Conservation (phyloP, 2,888 invertebrate species). For the Diaphora mendica region DNA sequence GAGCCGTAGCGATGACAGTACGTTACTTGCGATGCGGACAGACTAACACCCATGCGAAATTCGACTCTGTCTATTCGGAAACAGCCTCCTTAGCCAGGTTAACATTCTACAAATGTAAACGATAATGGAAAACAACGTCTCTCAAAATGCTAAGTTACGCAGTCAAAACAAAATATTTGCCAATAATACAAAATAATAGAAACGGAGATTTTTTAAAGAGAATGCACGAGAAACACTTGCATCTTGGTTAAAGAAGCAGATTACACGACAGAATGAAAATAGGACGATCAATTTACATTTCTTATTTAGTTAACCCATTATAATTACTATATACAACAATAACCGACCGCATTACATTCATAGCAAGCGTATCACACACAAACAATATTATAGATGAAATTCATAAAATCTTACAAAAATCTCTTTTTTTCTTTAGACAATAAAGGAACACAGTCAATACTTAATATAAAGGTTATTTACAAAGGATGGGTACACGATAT, state of each 20-base stretch:
- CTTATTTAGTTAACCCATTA: constrained; percentile 3
- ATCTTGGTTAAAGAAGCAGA: neutral
- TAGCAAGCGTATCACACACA: constrained; percentile 60
- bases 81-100: neutral
- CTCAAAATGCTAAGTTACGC: too few species aligned
- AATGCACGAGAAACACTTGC: too few species aligned
- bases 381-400: constrained; percentile 50
- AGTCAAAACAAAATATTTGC: too few species aligned
- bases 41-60: neutral
- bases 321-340: constrained; percentile 40
- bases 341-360: constrained; percentile 33
- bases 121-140: too few species aligned
- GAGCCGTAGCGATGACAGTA: neutral
- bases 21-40: neutral
- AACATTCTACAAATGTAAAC: too few species aligned
- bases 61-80: neutral
- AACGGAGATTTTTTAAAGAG: too few species aligned
- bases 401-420: constrained; percentile 62
- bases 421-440: constrained; percentile 51
- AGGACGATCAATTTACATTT: constrained; percentile 8
- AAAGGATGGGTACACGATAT: constrained; percentile 57
- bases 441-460: constrained; percentile 72
- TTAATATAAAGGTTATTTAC: constrained; percentile 64
- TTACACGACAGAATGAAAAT: neutral
- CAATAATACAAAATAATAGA: too few species aligned